phyloP scores from a whole-genome alignment of 2,888 invertebrate species.

The Celastrina argiolus region DNA sequence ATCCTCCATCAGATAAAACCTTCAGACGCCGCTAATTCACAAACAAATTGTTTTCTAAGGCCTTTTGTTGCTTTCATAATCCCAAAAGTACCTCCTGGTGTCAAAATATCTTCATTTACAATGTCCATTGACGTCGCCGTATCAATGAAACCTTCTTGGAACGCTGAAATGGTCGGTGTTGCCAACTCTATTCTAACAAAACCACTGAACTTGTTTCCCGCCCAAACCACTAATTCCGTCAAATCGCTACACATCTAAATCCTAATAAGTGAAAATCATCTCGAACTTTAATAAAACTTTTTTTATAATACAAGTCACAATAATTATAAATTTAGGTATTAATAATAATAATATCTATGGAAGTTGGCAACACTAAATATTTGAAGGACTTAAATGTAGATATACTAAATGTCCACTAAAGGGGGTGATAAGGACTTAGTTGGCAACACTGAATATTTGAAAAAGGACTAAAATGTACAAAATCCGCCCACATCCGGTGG shows the following conservation, averaged over 20 bases:
- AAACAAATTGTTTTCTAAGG: background rate
- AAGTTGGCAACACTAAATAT: too few species aligned
- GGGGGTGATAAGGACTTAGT: slow-evolving; percentile 35
- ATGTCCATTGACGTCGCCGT: background rate
- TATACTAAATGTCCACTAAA: too few species aligned
- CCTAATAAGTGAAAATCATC: too few species aligned
- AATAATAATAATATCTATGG: too few species aligned
- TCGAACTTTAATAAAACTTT: too few species aligned
- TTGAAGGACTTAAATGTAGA: too few species aligned
- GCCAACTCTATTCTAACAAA: background rate
- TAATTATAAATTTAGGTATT: too few species aligned
- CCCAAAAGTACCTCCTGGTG: slow-evolving; percentile 1
- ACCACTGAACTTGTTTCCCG: background rate
- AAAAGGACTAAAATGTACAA: slow-evolving; percentile 35
- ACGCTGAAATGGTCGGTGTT: background rate
- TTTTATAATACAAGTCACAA: too few species aligned
- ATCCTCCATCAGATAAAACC: background rate
- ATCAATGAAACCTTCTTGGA: slow-evolving; percentile 1
- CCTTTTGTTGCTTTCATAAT: background rate
- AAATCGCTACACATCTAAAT: too few species aligned
- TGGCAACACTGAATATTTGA: slow-evolving; percentile 36
- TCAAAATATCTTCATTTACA: slow-evolving; percentile 9
- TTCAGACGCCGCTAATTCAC: background rate
- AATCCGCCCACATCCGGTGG: slow-evolving; percentile 62
- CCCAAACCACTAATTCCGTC: too few species aligned